Base-by-base conservation (phyloP, 1,140 invertebrate genomes). In the Drosophila dunni region DNA sequence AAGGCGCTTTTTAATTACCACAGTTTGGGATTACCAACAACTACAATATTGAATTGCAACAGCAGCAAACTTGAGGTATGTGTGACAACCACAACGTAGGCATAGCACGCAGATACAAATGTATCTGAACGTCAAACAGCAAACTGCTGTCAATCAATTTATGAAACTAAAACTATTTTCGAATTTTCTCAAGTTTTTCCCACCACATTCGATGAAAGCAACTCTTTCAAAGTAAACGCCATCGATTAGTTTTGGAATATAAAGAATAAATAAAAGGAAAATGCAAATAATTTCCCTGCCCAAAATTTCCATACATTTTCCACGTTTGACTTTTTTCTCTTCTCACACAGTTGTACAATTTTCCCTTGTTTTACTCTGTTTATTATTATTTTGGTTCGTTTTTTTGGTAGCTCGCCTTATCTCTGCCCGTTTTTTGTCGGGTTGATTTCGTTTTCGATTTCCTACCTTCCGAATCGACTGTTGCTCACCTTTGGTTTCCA, bases 1-100 rank as follows among this genome's bases (percentile, higher is more conserved):
- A 86, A 68, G 72, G 68, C 79, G 68, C 65, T 82, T 88, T 83
- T 86, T 88, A 86, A 88, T 88, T 83, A 88, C 83, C 79, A 74
- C 50, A 68, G 58, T 58, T 65, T 82, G 68, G 79, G 84, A 86
- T 89, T 86, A 88, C 53, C 79, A 68, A 53, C 64, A 54, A 48
- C 24, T 5, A 29, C 24, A 29, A 29, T 29, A 29, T 29, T 29
- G 24, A 29, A 29, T 29, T 29, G 48, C 79, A 68, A 45, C 54
- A 46, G 45, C 46, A 24, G 73, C 60, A 46, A 60, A 46, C 62
- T 46, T 46, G 48, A 72, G 69, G 71, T 74, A 69, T 69, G 68
- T 24, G 40, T 24, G 40, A 33, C 50, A 45, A n/a, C 42, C 51
- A 51, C 40, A 46, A 57, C 54, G 45, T 24, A 20, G 8, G 33